Evolutionary conservation across 1,140 invertebrate species (phyloP), one percentile per base, ranked within the genome.

Genomic region (Gonioctena quinquepunctata): DNA sequence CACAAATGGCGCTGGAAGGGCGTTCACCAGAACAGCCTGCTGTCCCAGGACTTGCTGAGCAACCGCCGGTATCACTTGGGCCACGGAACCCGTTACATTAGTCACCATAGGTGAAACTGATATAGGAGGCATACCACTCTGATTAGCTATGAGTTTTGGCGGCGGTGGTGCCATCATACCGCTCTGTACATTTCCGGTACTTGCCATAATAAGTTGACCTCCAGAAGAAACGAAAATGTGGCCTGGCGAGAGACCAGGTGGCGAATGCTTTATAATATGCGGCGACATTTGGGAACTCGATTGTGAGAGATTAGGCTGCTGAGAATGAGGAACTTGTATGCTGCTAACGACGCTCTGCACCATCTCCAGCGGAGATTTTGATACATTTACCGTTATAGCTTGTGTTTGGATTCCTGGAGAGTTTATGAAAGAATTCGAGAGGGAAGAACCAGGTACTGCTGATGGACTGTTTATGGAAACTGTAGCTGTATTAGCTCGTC

Each of bases 1-100:
- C 6, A 94, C 88, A 57, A 94, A 92, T 0, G 93, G 92, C 18
- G 91, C 88, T 70, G 91, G 91, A 70, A 95, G 85, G 0, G 93
- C 90, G 77, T 95, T 95, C 0, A 95, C 90, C 7, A 96, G 85
- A 1, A 94, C 91, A 0, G 92, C 91, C 16, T 91, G 92, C 78
- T 94, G 93, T 1, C 90, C 89, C 23, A 91, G 83, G 1, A 91
- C 86, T 80, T 90, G 89, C 72, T 88, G 89, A 61, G 85, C 84
- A 77, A 86, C 86, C 2, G 86, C 85, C 5, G 87, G 87, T 61
- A 90, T 88, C 0, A 91, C 88, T 84, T 91, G 90, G 18, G 88
- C 89, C 5, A 92, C 87, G 19, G 90, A 70, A 11, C 88, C 89
- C 1, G 90, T 91, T 0, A 91, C 91, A 76, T 89, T 91, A 1